A percentile compares a stretch with the other conserved stretches of the same genome.
Evolutionary conservation across 1,140 invertebrate species (phyloP).

Genomic region (Hycleus cichorii): DNA sequence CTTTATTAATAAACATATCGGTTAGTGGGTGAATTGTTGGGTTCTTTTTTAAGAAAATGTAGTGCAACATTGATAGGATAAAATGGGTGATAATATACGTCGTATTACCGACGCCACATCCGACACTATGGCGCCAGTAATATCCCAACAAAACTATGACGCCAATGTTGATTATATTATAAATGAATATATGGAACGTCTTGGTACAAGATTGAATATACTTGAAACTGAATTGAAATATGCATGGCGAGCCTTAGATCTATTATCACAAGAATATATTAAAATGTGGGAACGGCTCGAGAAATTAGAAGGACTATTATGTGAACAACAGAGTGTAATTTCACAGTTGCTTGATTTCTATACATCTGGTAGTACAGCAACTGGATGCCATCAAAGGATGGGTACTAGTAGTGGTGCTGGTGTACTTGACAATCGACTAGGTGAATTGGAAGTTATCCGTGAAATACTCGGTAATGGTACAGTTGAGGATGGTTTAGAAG

Average conservation of each 20-base stretch:
- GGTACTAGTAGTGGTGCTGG: constrained; percentile 18
- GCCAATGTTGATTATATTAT: constrained; percentile 61
- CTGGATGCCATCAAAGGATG: constrained; percentile 21
- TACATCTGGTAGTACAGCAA: constrained; percentile 28
- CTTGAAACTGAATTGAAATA: constrained; percentile 85
- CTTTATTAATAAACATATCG: background rate
- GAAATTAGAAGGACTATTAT: constrained; percentile 80
- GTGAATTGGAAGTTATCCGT: constrained; percentile 51
- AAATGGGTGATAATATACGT: constrained; percentile 28
- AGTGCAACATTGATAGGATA: constrained; percentile 4
- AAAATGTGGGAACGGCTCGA: constrained; percentile 91
- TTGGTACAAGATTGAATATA: constrained; percentile 75
- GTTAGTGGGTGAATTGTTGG: background rate
- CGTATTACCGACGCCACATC: constrained; percentile 23
- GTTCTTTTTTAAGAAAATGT: constrained; percentile 3
- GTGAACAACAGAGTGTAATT: constrained; percentile 88
- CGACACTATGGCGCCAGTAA: constrained; percentile 33
- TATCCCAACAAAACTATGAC: constrained; percentile 33
- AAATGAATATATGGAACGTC: constrained; percentile 81
- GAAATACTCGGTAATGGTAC: constrained; percentile 54
- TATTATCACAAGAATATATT: constrained; percentile 85
- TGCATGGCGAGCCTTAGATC: constrained; percentile 83
- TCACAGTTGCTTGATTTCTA: constrained; percentile 79
- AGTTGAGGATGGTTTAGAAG: constrained; percentile 53
- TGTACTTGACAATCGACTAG: constrained; percentile 34